phyloP scores from a whole-genome alignment of 2,113 vertebrate genomes.

The Catharus bicknelli region DNA sequence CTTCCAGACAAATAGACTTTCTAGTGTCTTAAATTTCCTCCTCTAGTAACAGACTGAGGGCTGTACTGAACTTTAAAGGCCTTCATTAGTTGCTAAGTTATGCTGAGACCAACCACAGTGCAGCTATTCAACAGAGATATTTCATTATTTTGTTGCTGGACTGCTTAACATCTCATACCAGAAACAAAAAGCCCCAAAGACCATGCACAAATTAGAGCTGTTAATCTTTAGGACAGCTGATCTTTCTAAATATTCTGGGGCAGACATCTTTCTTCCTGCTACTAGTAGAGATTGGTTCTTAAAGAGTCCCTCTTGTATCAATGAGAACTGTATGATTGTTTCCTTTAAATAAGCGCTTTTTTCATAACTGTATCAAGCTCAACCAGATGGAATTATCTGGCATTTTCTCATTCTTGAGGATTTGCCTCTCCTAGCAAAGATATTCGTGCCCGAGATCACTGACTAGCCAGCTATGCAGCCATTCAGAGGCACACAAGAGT shows the following conservation, averaged over 20 bases:
- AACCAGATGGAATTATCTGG: neutral
- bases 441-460: neutral
- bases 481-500: neutral
- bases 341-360: neutral
- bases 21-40: constrained; percentile 12
- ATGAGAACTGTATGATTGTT: neutral
- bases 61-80: constrained; percentile 28
- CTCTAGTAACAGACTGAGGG: neutral
- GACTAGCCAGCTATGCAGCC: neutral
- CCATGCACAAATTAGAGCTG: neutral
- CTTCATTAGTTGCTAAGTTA: constrained; percentile 37
- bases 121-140: constrained; percentile 31
- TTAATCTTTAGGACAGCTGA: constrained; percentile 18
- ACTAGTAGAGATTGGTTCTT: neutral
- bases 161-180: constrained; percentile 26
- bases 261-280: neutral
- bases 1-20: constrained; percentile 17
- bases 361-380: neutral
- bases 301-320: neutral
- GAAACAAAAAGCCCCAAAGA: constrained; percentile 15
- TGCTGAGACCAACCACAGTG: constrained; percentile 30
- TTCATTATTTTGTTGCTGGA: constrained; percentile 17
- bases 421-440: neutral
- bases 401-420: neutral
- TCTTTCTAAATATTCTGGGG: constrained; percentile 2